These are phyloP conservation scores for Bellardia bayeri DNA, from an alignment of 2,888 invertebrate genomes.

Conservation along the genomic window DNA sequence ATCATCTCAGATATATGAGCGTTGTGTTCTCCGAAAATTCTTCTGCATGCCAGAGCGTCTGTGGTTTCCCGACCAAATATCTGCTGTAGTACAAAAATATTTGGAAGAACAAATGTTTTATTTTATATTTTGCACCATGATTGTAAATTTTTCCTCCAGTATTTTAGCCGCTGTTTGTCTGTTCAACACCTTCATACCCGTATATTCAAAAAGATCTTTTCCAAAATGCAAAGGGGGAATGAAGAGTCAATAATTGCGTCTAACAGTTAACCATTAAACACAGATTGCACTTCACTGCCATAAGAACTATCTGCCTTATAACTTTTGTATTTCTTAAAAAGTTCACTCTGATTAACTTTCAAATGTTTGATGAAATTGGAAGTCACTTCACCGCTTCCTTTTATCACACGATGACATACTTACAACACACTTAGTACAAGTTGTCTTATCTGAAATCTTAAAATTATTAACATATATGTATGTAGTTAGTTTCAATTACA, in stretches of 20 bases:
- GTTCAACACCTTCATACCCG: not conserved
- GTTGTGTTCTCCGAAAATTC: conserved; percentile 27
- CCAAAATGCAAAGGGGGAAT: too few relatives aligned
- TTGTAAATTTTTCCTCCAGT: not conserved
- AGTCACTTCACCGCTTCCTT: not conserved
- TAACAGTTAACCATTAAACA: too few relatives aligned
- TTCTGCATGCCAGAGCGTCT: conserved; percentile 35
- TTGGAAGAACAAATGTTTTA: not conserved
- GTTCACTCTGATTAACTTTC: too few relatives aligned
- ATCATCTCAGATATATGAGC: conserved; percentile 35
- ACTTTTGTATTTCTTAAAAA: too few relatives aligned
- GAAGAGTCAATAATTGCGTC: too few relatives aligned
- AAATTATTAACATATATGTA: too few relatives aligned
- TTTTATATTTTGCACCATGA: conserved; percentile 2
- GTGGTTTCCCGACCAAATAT: conserved; percentile 23
- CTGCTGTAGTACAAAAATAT: not conserved
- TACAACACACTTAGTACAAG: not conserved
- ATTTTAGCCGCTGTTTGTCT: not conserved
- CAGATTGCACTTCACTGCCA: too few relatives aligned
- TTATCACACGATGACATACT: not conserved
- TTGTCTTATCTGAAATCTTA: conserved; percentile 6
- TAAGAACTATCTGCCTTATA: too few relatives aligned
- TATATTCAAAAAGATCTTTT: too few relatives aligned
- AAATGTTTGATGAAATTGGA: not conserved
- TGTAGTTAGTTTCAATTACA: too few relatives aligned